These are phyloP conservation scores for Stenotaenia linearis DNA, from an alignment of 2,888 invertebrate genomes.

Conservation along the genomic window DNA sequence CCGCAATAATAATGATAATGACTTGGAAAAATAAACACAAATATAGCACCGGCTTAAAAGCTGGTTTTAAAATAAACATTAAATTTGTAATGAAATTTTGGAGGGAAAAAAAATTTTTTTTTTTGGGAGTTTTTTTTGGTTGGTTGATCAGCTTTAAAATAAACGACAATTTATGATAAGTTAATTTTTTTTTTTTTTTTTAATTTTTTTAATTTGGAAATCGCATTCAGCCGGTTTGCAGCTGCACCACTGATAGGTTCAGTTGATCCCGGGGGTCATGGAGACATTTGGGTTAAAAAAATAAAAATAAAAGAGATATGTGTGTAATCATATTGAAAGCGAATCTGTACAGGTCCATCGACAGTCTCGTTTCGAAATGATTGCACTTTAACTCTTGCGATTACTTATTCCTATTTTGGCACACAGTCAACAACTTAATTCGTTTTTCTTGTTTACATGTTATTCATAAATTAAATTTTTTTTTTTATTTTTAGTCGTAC, in stretches of 20 bases:
- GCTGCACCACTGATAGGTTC: neutral
- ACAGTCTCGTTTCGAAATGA: neutral
- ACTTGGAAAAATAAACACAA: too few species aligned
- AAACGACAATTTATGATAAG: neutral
- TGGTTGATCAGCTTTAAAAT: neutral
- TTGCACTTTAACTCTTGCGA: neutral
- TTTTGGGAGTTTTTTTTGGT: too few species aligned
- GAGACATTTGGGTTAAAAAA: neutral
- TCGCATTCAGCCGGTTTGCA: constrained; percentile 2
- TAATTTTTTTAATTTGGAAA: neutral
- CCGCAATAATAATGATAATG: neutral
- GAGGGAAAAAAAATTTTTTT: too few species aligned
- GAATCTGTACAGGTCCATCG: neutral
- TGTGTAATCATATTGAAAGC: neutral
- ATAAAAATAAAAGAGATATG: neutral
- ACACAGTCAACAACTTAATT: neutral
- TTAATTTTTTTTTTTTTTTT: neutral
- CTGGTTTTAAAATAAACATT: neutral
- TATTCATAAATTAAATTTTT: neutral
- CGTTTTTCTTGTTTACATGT: neutral
- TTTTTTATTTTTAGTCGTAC: neutral
- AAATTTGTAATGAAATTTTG: too few species aligned
- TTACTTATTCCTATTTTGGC: neutral
- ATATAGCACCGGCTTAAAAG: too few species aligned
- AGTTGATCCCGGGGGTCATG: constrained; percentile 7